Evolutionary conservation across 1,140 invertebrate genomes (phyloP).

Genomic region (Aphidius gifuensis): DNA sequence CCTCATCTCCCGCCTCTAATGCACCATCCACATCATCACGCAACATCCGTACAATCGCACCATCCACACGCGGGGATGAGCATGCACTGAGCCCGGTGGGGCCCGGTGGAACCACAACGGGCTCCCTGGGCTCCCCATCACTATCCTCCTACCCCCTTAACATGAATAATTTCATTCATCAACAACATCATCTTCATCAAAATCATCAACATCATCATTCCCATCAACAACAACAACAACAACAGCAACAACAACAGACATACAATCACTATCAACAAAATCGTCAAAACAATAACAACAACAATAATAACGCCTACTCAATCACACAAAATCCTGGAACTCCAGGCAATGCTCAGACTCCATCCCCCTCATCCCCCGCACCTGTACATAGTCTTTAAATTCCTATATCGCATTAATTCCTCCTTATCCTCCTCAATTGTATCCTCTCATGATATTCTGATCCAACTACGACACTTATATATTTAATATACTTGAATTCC

Average conservation of each 20-base stretch:
- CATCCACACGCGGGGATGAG: slow-evolving; percentile 58
- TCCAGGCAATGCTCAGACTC: slow-evolving; percentile 48
- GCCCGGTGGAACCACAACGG: slow-evolving; percentile 52
- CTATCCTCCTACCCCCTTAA: slow-evolving; percentile 54
- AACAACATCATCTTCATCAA: slow-evolving; percentile 30
- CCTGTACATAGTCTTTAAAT: slow-evolving; percentile 55
- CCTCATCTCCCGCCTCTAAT: slow-evolving; percentile 54
- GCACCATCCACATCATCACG: slow-evolving; percentile 55
- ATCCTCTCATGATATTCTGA: neutral
- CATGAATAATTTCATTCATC: slow-evolving; percentile 45
- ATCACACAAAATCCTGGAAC: slow-evolving; percentile 46
- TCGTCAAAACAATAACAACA: slow-evolving; percentile 32
- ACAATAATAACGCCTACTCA: slow-evolving; percentile 32
- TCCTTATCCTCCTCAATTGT: neutral
- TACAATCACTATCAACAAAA: slow-evolving; percentile 24
- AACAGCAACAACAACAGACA: slow-evolving; percentile 24
- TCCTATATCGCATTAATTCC: neutral
- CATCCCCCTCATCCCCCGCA: slow-evolving; percentile 51
- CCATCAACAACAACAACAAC: slow-evolving; percentile 31
- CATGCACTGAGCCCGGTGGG: slow-evolving; percentile 61
- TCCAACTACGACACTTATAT: neutral
- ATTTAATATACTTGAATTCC: neutral
- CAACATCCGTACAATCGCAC: slow-evolving; percentile 46
- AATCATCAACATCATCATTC: slow-evolving; percentile 28
- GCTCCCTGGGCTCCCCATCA: slow-evolving; percentile 54